These are phyloP conservation scores for Penaeus japonicus DNA, from an alignment of 1,140 invertebrate genomes.

Conservation along the genomic window DNA sequence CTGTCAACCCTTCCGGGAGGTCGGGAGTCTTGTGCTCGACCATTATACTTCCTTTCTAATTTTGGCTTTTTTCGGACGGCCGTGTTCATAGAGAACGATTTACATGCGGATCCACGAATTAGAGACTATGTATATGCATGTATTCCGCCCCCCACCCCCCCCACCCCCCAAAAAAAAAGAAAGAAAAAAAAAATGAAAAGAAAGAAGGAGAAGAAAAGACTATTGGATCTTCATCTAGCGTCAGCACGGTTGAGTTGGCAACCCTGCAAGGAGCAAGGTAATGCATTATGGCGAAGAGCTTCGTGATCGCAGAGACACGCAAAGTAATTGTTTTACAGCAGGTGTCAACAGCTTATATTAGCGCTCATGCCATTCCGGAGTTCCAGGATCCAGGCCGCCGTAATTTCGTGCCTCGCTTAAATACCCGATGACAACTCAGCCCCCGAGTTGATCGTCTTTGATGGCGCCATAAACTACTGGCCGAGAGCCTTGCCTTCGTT, in stretches of 20 bases:
- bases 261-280: neutral
- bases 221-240: too few species aligned
- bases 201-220: neutral
- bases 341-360: neutral
- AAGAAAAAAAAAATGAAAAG: neutral
- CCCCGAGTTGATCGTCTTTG: neutral
- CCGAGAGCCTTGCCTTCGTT: neutral
- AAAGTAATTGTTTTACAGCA: slow-evolving; percentile 11
- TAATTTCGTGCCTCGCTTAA: neutral
- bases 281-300: neutral
- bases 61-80: too few species aligned
- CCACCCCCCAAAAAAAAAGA: too few species aligned
- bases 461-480: neutral
- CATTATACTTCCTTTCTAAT: too few species aligned
- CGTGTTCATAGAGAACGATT: neutral
- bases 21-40: too few species aligned
- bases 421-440: neutral
- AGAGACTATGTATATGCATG: neutral
- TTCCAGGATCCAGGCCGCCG: neutral
- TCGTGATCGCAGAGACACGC: neutral
- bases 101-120: neutral
- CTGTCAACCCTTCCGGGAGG: neutral
- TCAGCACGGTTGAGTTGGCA: neutral
- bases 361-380: neutral
- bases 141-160: too few species aligned